These are phyloP conservation scores for Rhamnusium bicolor DNA, from an alignment of 2,888 invertebrate species.

Conservation along the genomic window DNA sequence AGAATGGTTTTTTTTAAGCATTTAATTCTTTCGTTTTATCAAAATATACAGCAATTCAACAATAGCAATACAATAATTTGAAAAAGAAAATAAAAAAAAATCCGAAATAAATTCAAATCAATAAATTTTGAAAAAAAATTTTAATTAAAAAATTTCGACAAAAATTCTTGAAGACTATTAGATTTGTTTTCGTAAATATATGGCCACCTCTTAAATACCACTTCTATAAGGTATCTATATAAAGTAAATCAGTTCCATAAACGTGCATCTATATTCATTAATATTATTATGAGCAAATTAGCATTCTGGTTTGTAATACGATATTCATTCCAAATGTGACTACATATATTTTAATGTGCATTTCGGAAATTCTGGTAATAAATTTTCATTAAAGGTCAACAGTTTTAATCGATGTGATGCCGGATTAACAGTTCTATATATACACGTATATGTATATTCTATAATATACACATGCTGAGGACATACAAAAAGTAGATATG, in stretches of 20 bases:
- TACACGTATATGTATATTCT: neutral
- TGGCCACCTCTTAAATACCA: too few species aligned
- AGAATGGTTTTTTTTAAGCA: too few species aligned
- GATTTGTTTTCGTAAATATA: too few species aligned
- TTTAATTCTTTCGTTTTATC: too few species aligned
- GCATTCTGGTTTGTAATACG: neutral
- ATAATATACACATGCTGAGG: neutral
- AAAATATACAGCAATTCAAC: too few species aligned
- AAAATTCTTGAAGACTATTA: too few species aligned
- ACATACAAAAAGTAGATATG: neutral
- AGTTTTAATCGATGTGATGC: neutral
- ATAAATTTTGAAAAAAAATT: too few species aligned
- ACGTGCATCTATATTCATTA: neutral
- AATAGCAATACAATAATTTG: too few species aligned
- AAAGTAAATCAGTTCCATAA: neutral
- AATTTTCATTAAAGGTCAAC: slow-evolving; percentile 24
- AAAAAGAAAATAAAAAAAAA: too few species aligned
- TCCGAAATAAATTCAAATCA: too few species aligned
- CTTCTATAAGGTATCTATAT: too few species aligned
- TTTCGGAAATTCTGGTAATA: slow-evolving; percentile 12
- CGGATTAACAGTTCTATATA: slow-evolving; percentile 3
- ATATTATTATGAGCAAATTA: slow-evolving; percentile 1
- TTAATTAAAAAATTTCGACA: too few species aligned
- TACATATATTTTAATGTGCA: slow-evolving; percentile 15
- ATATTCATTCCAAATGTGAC: slow-evolving; percentile 2